phyloP scores from a whole-genome alignment of 2,113 vertebrate species.

The pig (Sus scrofa) region DNA sequence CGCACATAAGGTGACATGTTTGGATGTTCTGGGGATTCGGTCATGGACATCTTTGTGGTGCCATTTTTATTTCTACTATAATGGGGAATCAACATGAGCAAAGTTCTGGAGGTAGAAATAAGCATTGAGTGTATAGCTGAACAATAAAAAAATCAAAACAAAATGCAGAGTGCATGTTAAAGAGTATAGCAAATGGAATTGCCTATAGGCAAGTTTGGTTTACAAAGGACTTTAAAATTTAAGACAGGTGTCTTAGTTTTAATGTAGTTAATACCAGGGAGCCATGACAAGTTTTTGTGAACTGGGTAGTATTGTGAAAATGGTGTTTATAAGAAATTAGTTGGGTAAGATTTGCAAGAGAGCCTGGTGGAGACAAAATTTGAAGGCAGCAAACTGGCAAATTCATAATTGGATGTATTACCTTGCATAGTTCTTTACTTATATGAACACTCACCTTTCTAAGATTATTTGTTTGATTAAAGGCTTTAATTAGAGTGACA shows the following conservation, averaged over 20 bases:
- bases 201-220: neutral
- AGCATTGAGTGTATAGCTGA: neutral
- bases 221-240: neutral
- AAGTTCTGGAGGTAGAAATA: neutral
- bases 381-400: neutral
- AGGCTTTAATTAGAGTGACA: neutral
- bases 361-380: neutral
- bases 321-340: neutral
- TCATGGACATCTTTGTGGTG: neutral
- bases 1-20: neutral
- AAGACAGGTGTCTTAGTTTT: constrained; percentile 3
- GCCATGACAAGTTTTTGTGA: neutral
- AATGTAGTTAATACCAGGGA: neutral
- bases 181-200: neutral
- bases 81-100: neutral
- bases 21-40: neutral
- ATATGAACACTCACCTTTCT: neutral
- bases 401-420: neutral
- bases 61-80: neutral
- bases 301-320: neutral
- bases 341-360: neutral
- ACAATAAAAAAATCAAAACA: neutral
- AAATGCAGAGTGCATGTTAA: neutral
- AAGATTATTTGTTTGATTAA: neutral
- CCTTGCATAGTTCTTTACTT: neutral